Percentiles rank a stretch among this genome's conserved stretches.
phyloP scores from a whole-genome alignment of 2,113 vertebrate genomes.

The Saccopteryx leptura region DNA sequence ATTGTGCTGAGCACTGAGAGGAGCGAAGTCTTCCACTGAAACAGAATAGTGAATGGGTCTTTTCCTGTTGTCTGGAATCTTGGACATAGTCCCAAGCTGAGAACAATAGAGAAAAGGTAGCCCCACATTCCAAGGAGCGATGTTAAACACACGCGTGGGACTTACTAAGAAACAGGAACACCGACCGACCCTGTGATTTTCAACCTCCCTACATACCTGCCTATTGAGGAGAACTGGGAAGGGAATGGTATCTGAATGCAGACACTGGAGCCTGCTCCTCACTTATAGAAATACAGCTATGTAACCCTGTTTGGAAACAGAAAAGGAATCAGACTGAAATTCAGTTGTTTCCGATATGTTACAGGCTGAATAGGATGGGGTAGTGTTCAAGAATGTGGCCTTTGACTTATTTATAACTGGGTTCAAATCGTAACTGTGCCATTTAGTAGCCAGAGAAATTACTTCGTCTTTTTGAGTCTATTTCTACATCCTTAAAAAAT shows the following conservation, averaged over 20 bases:
- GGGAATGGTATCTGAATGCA: neutral
- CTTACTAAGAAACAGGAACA: neutral
- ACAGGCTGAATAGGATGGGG: neutral
- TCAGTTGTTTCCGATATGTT: neutral
- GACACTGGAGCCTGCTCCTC: neutral
- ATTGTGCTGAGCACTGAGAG: neutral
- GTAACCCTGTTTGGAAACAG: neutral
- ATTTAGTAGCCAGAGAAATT: neutral
- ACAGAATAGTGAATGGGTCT: neutral
- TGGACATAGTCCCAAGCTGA: neutral
- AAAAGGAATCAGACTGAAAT: neutral
- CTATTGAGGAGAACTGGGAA: neutral
- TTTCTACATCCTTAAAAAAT: neutral
- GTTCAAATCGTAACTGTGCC: neutral
- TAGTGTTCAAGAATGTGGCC: neutral
- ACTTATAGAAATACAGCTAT: neutral
- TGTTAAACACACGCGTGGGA: neutral
- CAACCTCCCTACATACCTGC: neutral
- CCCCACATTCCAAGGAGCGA: neutral
- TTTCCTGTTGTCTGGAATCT: constrained; percentile 39
- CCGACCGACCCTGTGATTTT: neutral
- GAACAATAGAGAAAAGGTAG: neutral
- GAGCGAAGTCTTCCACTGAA: neutral
- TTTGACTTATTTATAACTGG: neutral
- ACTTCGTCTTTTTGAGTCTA: neutral